phyloP scores from a whole-genome alignment of 2,113 vertebrate genomes.

The Empidonax alnorum region DNA sequence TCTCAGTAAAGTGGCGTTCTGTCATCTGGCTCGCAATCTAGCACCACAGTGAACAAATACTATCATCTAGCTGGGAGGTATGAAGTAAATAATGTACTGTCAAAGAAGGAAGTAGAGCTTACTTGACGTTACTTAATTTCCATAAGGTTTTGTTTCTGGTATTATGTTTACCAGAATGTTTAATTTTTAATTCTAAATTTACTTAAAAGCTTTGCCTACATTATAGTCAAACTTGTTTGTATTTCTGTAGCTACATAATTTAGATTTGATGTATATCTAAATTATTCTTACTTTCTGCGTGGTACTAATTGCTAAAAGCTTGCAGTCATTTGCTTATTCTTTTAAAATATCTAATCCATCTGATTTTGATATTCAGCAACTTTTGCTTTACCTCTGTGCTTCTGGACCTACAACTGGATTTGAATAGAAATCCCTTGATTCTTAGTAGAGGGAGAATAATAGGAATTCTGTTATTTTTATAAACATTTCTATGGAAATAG shows the following conservation, averaged over 20 bases:
- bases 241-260: background rate
- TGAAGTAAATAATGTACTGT: fast-evolving
- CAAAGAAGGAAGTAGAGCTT: background rate
- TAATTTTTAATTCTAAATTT: background rate
- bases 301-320: background rate
- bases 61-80: background rate
- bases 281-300: background rate
- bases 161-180: background rate
- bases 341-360: background rate
- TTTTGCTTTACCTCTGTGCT: background rate
- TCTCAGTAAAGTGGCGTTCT: background rate
- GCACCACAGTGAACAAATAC: background rate
- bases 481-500: background rate
- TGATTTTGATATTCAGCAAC: background rate
- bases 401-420: background rate
- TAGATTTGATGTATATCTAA: background rate
- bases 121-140: background rate
- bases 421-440: background rate
- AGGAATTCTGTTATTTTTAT: background rate
- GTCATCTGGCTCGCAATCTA: background rate
- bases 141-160: background rate
- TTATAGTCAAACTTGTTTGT: background rate
- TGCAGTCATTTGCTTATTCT: background rate
- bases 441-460: background rate
- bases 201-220: background rate